A percentile compares a stretch with the other conserved stretches of the same genome.
Conservation (phyloP, 92 coral and sea anemone species). For the Paragorgia papillata region DNA sequence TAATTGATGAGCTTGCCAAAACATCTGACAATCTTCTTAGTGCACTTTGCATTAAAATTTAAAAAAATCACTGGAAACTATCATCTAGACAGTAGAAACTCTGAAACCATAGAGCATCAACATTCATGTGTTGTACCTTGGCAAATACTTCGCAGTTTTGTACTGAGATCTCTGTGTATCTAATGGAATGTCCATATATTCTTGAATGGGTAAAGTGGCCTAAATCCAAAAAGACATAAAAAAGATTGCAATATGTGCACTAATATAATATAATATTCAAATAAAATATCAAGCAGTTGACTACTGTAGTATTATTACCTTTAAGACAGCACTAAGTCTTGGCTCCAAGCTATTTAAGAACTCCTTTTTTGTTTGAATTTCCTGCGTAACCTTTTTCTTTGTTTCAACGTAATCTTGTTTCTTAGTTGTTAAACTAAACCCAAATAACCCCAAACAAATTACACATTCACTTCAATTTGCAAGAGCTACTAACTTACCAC, state of each 20-base stretch:
- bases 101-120: too few relatives aligned
- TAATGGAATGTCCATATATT: slow-evolving; percentile 80
- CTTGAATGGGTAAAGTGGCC: slow-evolving; percentile 97
- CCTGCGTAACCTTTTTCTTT: slow-evolving; percentile 68
- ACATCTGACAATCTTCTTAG: too few relatives aligned
- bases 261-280: neutral
- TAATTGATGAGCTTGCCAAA: neutral
- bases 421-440: slow-evolving; percentile 75
- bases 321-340: slow-evolving; percentile 74
- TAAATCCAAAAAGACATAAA: slow-evolving; percentile 15
- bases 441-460: neutral
- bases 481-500: too few relatives aligned
- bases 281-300: neutral
- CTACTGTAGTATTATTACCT: slow-evolving; percentile 63
- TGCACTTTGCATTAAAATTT: too few relatives aligned
- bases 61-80: too few relatives aligned
- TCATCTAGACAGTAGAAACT: too few relatives aligned
- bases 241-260: neutral
- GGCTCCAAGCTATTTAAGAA: slow-evolving; percentile 91
- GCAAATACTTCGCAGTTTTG: slow-evolving; percentile 86
- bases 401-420: slow-evolving; percentile 72
- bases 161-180: slow-evolving; percentile 85
- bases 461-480: too few relatives aligned
- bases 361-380: slow-evolving; percentile 79
- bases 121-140: too few relatives aligned